Percentiles rank a stretch among this genome's conserved stretches.
These are phyloP conservation scores for Eciton burchellii DNA, from an alignment of 1,140 invertebrate genomes.

Conservation along the genomic window DNA sequence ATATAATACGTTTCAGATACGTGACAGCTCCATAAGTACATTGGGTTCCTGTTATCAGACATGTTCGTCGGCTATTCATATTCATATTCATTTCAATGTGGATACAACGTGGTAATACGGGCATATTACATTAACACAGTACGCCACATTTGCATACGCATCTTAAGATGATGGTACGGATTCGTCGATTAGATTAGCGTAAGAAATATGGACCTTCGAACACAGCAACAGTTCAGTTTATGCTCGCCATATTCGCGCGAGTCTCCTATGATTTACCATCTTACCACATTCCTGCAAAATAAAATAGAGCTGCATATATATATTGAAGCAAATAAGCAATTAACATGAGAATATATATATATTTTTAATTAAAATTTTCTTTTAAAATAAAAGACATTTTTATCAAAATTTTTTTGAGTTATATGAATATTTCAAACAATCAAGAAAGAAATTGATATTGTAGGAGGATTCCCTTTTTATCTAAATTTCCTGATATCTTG, in stretches of 20 bases:
- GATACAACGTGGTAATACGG: slow-evolving; percentile 62
- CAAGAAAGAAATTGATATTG: not conserved
- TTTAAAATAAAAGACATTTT: not conserved
- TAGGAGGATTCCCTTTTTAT: not conserved
- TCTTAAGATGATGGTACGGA: slow-evolving; percentile 53
- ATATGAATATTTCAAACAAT: not conserved
- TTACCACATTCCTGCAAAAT: slow-evolving; percentile 55
- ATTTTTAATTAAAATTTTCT: not conserved
- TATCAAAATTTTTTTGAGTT: not conserved
- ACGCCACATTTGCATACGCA: slow-evolving; percentile 31
- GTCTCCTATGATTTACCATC: slow-evolving; percentile 9
- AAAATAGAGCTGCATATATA: slow-evolving; percentile 46
- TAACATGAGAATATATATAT: not conserved
- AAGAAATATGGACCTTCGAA: slow-evolving; percentile 53
- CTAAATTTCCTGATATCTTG: too few species aligned
- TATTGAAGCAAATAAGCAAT: slow-evolving; percentile 14
- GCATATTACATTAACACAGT: slow-evolving; percentile 52
- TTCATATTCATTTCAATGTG: slow-evolving; percentile 40
- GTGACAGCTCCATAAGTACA: slow-evolving; percentile 65
- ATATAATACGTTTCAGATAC: not conserved
- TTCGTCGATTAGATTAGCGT: slow-evolving; percentile 59
- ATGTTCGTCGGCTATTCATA: slow-evolving; percentile 48
- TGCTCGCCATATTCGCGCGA: slow-evolving; percentile 2
- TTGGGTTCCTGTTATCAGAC: slow-evolving; percentile 57
- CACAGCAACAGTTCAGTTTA: slow-evolving; percentile 14